Evolutionary conservation across 2,113 vertebrate genomes (phyloP).

Genomic region (Trematocara zebra): DNA sequence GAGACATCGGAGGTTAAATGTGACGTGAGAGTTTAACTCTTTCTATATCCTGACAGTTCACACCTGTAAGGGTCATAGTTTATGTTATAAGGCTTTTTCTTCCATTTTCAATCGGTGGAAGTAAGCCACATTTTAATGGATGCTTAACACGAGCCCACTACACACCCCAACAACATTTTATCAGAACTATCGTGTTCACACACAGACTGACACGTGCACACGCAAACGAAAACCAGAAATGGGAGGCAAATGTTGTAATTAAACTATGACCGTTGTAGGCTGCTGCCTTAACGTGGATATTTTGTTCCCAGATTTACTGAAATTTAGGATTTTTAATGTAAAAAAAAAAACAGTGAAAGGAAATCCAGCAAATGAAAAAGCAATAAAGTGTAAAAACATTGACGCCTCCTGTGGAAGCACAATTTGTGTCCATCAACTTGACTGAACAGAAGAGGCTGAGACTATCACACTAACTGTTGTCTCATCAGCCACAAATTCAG

Average conservation of each 20-base stretch:
- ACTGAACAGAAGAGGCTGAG: background rate
- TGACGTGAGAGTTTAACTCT: background rate
- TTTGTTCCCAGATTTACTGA: background rate
- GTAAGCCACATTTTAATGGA: background rate
- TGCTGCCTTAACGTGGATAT: background rate
- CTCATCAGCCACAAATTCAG: background rate
- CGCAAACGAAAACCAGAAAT: accelerated
- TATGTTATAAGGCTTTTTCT: background rate
- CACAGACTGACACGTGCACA: background rate
- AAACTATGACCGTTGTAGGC: background rate
- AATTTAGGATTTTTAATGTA: background rate
- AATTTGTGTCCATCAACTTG: background rate
- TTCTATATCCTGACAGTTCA: background rate
- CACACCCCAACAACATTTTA: background rate
- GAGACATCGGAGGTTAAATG: background rate
- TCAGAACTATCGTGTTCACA: background rate
- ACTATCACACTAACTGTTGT: background rate
- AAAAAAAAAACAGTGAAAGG: background rate
- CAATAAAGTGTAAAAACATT: background rate
- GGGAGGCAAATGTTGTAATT: background rate
- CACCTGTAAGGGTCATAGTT: background rate
- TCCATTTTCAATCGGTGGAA: background rate
- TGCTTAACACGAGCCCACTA: background rate
- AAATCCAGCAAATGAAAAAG: background rate
- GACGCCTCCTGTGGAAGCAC: background rate